These are phyloP conservation scores for Spilogale gracilis DNA, from an alignment of 2,113 vertebrate species.

Conservation along the genomic window DNA sequence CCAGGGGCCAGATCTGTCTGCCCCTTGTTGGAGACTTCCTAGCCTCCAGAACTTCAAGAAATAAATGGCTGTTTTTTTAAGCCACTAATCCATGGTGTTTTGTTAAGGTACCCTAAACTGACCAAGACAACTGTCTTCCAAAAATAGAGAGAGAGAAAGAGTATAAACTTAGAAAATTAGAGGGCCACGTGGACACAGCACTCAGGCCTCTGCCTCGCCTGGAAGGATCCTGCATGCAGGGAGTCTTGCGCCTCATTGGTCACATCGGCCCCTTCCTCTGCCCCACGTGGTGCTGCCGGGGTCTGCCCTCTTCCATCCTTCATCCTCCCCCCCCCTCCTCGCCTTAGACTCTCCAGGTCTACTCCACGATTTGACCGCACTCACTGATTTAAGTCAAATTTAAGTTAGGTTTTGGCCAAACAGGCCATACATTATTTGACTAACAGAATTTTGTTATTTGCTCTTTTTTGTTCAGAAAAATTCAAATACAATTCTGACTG, in stretches of 20 bases:
- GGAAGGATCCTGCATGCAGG: not conserved
- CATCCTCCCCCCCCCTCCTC: rapidly evolving
- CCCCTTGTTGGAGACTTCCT: not conserved
- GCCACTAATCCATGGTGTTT: not conserved
- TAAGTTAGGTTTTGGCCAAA: not conserved
- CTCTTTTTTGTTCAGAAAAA: not conserved
- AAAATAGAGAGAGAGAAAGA: no score
- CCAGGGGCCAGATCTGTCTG: not conserved
- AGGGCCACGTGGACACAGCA: not conserved
- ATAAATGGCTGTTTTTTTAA: not conserved
- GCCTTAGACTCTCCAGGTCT: no score
- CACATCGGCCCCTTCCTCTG: not conserved
- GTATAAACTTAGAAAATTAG: not conserved
- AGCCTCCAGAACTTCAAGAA: not conserved
- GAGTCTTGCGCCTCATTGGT: no score
- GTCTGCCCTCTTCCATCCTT: rapidly evolving
- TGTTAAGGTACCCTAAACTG: no score
- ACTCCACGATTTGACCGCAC: not conserved
- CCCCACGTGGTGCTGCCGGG: no score
- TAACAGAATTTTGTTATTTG: not conserved
- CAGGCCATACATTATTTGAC: not conserved
- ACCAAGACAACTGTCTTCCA: not conserved
- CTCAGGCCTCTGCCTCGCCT: no score
- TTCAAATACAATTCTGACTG: not conserved
- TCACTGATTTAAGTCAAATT: not conserved